A percentile compares a stretch with the other conserved stretches of the same genome.
Conservation (phyloP, 2,113 vertebrate species). For the Galeopterus variegatus region DNA sequence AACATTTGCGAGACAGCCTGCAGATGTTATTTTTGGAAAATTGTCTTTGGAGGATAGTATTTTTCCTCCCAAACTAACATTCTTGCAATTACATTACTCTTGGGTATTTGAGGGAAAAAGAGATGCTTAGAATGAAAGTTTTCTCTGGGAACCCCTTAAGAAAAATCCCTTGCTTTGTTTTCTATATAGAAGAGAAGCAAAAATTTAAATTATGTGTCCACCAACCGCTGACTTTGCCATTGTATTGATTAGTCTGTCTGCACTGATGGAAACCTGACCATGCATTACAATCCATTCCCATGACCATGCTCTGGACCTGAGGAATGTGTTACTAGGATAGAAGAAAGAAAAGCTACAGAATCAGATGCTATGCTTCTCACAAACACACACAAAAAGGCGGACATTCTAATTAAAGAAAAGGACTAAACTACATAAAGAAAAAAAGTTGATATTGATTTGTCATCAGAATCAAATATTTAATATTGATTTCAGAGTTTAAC, state of each 20-base stretch:
- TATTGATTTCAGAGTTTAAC: neutral
- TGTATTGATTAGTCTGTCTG: constrained; percentile 34
- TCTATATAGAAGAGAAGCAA: constrained; percentile 69
- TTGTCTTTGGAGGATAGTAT: constrained; percentile 52
- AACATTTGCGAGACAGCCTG: constrained; percentile 29
- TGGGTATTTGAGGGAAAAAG: constrained; percentile 24
- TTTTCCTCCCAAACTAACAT: constrained; percentile 68
- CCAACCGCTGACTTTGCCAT: rapidly evolving
- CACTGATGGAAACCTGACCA: neutral
- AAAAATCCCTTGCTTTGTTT: constrained; percentile 54
- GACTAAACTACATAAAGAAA: neutral
- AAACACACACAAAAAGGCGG: neutral
- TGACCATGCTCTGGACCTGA: neutral
- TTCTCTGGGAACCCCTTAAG: constrained; percentile 52
- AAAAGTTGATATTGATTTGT: neutral
- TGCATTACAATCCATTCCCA: too few species aligned
- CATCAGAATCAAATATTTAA: neutral
- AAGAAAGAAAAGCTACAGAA: neutral
- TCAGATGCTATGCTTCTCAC: neutral
- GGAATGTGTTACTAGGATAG: neutral
- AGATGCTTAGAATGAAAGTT: constrained; percentile 31
- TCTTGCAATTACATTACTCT: constrained; percentile 32
- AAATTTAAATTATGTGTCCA: constrained; percentile 36
- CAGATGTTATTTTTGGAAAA: constrained; percentile 69
- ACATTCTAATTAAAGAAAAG: neutral